phyloP scores from a whole-genome alignment of 2,888 invertebrate genomes.

The Andrena bicolor region DNA sequence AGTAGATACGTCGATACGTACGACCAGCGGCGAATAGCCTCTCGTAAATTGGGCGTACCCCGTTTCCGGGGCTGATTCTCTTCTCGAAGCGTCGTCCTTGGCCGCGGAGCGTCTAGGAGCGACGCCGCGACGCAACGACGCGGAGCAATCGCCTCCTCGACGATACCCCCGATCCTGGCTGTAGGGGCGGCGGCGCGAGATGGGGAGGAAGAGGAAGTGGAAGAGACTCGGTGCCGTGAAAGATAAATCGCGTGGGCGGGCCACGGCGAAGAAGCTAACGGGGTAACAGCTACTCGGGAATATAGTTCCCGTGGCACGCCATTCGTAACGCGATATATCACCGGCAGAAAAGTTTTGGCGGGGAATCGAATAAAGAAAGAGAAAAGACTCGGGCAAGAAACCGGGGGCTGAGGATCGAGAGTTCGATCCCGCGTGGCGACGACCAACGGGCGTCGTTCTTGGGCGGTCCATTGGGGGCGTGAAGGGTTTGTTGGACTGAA shows the following conservation, averaged over 20 bases:
- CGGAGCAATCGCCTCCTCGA: constrained; percentile 17
- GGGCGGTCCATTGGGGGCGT: not conserved
- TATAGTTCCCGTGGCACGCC: constrained; percentile 76
- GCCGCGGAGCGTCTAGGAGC: not conserved
- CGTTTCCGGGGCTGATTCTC: constrained; percentile 46
- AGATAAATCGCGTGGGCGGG: constrained; percentile 76
- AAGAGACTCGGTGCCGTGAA: constrained; percentile 62
- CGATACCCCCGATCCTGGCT: not conserved
- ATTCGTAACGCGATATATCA: constrained; percentile 76
- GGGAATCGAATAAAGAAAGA: constrained; percentile 64
- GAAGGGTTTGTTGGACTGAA: constrained; percentile 10
- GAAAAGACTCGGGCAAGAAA: constrained; percentile 37
- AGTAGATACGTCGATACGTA: constrained; percentile 46
- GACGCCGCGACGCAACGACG: constrained; percentile 21
- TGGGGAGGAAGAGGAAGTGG: constrained; percentile 8
- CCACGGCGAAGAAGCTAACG: constrained; percentile 74
- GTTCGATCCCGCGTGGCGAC: constrained; percentile 13
- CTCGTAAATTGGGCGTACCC: constrained; percentile 61
- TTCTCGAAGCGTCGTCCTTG: constrained; percentile 14
- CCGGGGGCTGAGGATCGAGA: constrained; percentile 24
- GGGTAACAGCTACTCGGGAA: constrained; percentile 77
- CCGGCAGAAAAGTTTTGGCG: constrained; percentile 69
- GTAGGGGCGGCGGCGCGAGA: not conserved
- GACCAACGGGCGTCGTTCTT: constrained; percentile 21
- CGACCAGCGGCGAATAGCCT: constrained; percentile 25